Conservation (phyloP, 2,113 vertebrate species). For the Megaleporinus macrocephalus region DNA sequence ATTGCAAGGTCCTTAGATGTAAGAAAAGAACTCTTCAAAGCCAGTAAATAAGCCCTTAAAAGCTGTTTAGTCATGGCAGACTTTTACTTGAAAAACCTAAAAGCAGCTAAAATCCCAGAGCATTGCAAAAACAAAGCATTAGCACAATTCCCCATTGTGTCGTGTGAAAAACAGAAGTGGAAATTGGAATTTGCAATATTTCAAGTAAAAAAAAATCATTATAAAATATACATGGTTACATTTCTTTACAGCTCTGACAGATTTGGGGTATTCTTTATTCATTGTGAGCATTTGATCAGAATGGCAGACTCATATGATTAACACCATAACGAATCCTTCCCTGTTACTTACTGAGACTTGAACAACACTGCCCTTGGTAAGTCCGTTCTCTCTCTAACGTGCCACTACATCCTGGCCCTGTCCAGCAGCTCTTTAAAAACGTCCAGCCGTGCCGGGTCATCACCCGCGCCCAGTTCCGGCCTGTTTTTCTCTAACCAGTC, state of each 20-base stretch:
- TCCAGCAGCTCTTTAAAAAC: conserved; percentile 84
- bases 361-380: neutral
- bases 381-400: neutral
- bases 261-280: conserved; percentile 6
- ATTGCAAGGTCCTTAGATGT: neutral
- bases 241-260: neutral
- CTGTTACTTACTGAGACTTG: neutral
- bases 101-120: neutral
- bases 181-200: neutral
- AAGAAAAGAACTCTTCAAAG: neutral
- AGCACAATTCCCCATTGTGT: neutral
- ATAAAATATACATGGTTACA: neutral
- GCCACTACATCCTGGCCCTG: conserved; percentile 75
- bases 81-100: neutral
- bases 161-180: neutral
- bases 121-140: conserved; percentile 9
- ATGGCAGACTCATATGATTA: neutral
- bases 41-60: neutral
- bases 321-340: neutral
- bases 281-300: neutral
- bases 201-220: neutral
- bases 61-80: neutral
- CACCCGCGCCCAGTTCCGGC: conserved; percentile 80
- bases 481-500: conserved; percentile 86
- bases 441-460: conserved; percentile 84